A percentile compares a stretch with the other conserved stretches of the same genome.
Conservation (phyloP, 2,888 invertebrate genomes). For the Dynastes maya region DNA sequence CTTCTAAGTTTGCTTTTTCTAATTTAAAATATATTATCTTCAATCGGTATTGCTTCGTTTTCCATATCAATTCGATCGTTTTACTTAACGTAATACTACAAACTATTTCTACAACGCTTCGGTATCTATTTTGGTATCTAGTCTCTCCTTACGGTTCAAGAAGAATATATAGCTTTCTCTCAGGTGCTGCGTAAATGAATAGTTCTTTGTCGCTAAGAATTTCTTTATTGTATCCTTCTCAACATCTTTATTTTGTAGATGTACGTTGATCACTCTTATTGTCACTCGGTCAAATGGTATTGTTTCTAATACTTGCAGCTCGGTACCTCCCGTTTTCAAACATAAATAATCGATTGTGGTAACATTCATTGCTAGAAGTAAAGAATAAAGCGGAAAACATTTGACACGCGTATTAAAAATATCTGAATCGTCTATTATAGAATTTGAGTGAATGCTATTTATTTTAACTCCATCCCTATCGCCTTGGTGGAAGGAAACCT, state of each 20-base stretch:
- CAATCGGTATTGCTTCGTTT: constrained; percentile 33
- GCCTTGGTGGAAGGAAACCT: constrained; percentile 72
- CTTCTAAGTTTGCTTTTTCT: constrained; percentile 52
- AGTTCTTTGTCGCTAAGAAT: constrained; percentile 67
- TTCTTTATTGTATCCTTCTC: constrained; percentile 67
- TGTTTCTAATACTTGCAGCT: constrained; percentile 74
- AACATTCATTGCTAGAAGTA: constrained; percentile 84
- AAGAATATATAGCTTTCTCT: constrained; percentile 65
- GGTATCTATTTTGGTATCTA: constrained; percentile 28
- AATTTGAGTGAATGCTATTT: constrained; percentile 72
- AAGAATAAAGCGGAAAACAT: constrained; percentile 88
- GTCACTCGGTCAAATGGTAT: constrained; percentile 74
- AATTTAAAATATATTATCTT: constrained; percentile 2
- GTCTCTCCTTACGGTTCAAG: constrained; percentile 47
- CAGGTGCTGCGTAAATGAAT: constrained; percentile 66
- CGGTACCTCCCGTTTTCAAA: constrained; percentile 75
- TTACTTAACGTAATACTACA: constrained; percentile 21
- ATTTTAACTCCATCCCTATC: constrained; percentile 70
- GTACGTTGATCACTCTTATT: constrained; percentile 70
- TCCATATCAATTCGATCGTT: background rate
- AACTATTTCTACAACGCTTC: constrained; percentile 9
- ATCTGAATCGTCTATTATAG: constrained; percentile 73
- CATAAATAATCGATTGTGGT: constrained; percentile 81
- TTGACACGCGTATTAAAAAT: constrained; percentile 83
- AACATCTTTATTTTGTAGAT: constrained; percentile 63